phyloP scores from a whole-genome alignment of 2,113 vertebrate species.

The Isurus oxyrinchus region DNA sequence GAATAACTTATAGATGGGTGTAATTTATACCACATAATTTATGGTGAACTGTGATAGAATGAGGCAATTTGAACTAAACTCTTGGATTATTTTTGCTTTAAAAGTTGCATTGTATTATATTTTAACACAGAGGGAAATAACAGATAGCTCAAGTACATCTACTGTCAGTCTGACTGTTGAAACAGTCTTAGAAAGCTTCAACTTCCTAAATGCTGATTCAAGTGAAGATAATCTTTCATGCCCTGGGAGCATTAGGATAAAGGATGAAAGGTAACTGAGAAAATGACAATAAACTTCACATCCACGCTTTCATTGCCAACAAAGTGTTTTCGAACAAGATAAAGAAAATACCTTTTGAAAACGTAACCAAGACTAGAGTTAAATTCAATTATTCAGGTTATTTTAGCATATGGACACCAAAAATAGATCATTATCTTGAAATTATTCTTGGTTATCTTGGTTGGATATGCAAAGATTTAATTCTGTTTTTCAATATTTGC shows the following conservation, averaged over 20 bases:
- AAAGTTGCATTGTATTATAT: not conserved
- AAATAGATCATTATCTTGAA: not conserved
- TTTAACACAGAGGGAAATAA: slow-evolving; percentile 52
- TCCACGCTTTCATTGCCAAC: not conserved
- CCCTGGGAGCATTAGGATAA: slow-evolving; percentile 65
- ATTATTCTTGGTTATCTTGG: not conserved
- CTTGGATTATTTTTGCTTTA: not conserved
- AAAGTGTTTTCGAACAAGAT: not conserved
- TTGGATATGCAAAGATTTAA: not conserved
- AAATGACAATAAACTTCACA: not conserved
- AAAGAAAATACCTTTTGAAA: not conserved
- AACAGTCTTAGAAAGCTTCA: slow-evolving; percentile 82
- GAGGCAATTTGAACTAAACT: not conserved
- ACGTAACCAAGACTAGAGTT: not conserved
- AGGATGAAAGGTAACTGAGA: slow-evolving; percentile 56
- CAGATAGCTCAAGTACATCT: slow-evolving; percentile 55
- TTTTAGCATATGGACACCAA: not conserved
- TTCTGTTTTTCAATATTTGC: not conserved
- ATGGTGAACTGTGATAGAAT: not conserved
- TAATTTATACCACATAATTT: not conserved
- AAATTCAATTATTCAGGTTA: not conserved
- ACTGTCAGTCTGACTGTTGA: slow-evolving; percentile 79
- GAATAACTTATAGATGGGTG: not conserved
- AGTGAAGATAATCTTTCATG: slow-evolving; percentile 66
- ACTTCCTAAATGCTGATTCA: slow-evolving; percentile 77